Conservation (phyloP, 2,888 invertebrate genomes). For the Hedya salicella region DNA sequence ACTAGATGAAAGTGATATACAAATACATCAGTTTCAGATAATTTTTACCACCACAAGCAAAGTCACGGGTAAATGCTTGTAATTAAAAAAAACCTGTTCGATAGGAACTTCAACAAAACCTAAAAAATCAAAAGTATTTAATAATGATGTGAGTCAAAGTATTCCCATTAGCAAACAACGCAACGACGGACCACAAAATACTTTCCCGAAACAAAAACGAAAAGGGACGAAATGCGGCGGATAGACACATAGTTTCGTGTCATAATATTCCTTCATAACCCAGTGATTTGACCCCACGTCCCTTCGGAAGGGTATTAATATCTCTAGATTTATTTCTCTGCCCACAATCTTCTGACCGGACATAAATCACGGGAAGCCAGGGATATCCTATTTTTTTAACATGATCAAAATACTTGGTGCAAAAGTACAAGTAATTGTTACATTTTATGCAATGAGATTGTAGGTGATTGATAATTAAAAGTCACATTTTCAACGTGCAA, state of each 20-base stretch:
- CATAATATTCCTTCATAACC: constrained; percentile 51
- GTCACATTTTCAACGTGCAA: too few species aligned
- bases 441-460: background rate
- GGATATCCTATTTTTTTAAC: constrained; percentile 18
- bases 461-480: too few species aligned
- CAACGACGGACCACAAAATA: constrained; percentile 6
- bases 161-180: constrained; percentile 16
- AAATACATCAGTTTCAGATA: too few species aligned
- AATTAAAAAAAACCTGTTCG: too few species aligned
- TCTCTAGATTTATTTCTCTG: constrained; percentile 66
- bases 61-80: too few species aligned
- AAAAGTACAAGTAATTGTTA: background rate
- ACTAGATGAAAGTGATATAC: too few species aligned
- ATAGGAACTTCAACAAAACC: background rate
- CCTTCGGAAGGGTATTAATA: constrained; percentile 59
- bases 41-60: too few species aligned
- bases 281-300: constrained; percentile 48
- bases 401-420: constrained; percentile 20
- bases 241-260: constrained; percentile 44
- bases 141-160: constrained; percentile 17
- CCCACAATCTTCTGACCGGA: constrained; percentile 66
- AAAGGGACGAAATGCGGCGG: constrained; percentile 22
- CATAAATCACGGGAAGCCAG: constrained; percentile 61
- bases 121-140: constrained; percentile 15
- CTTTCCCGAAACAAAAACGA: constrained; percentile 21